These are phyloP conservation scores for Cryptocephalus moraei DNA, from an alignment of 2,888 invertebrate species.

Conservation along the genomic window DNA sequence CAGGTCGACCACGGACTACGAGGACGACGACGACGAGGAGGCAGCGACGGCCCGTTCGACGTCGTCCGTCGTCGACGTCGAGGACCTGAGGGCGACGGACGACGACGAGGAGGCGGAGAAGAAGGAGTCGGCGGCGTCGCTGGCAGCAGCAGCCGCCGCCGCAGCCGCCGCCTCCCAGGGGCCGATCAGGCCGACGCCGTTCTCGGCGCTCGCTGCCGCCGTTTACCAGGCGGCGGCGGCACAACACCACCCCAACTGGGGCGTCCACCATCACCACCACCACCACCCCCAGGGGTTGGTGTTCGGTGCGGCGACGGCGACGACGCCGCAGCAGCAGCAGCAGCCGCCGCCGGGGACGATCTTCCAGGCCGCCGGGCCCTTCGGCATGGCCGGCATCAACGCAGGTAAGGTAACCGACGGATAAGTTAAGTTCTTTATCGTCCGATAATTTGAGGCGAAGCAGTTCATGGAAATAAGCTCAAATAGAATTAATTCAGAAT, in stretches of 20 bases:
- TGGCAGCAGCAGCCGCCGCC: too few relatives aligned
- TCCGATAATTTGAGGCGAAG: too few relatives aligned
- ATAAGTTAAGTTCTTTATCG: slow-evolving; percentile 32
- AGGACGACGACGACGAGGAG: slow-evolving; percentile 60
- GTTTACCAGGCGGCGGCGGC: slow-evolving; percentile 40
- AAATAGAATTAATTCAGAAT: too few relatives aligned
- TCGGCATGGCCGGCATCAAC: slow-evolving; percentile 36
- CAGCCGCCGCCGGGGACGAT: slow-evolving; percentile 42
- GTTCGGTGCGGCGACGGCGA: slow-evolving; percentile 45
- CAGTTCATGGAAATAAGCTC: too few relatives aligned
- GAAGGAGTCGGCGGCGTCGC: too few relatives aligned
- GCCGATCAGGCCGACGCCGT: slow-evolving; percentile 67
- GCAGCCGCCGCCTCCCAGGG: slow-evolving; percentile 39
- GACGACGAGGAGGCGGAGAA: slow-evolving; percentile 18
- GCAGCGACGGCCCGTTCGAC: too few relatives aligned
- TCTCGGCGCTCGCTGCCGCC: slow-evolving; percentile 62
- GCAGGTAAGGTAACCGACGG: slow-evolving; percentile 42
- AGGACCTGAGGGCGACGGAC: slow-evolving; percentile 51
- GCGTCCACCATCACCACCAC: slow-evolving; percentile 18
- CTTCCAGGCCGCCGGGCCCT: slow-evolving; percentile 54
- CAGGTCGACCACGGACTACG: slow-evolving; percentile 52
- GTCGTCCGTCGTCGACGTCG: slow-evolving; percentile 67
- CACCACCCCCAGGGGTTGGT: slow-evolving; percentile 52
- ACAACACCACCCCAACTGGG: slow-evolving; percentile 36
- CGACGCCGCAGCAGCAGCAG: slow-evolving; percentile 21